Conservation (phyloP, 2,113 vertebrate species). For the Pica pica region DNA sequence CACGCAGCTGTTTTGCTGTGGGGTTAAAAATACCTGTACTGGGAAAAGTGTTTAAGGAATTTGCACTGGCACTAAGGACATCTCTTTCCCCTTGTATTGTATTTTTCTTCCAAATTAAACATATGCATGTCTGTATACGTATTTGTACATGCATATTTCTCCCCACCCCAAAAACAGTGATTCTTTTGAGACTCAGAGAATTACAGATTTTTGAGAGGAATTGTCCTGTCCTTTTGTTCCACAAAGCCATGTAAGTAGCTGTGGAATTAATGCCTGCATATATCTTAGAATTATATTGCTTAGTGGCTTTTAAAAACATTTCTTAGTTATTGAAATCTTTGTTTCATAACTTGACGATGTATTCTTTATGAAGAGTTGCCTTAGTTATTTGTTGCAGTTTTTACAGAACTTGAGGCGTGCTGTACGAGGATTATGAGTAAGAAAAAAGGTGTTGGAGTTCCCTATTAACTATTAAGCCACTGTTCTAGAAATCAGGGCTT, state of each 20-base stretch:
- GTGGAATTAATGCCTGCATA: not conserved
- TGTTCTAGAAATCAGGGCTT: not conserved
- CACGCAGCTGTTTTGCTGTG: not conserved
- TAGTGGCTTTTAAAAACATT: not conserved
- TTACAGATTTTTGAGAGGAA: not conserved
- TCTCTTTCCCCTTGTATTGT: not conserved
- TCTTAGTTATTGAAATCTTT: not conserved
- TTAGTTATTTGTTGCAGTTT: not conserved
- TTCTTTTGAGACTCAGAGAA: not conserved
- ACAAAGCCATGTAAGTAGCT: not conserved
- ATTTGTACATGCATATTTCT: not conserved
- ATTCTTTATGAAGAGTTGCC: not conserved
- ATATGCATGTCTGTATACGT: rapidly evolving
- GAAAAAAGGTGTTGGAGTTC: not conserved
- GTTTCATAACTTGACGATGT: not conserved
- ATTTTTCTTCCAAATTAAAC: not conserved
- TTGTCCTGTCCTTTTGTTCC: not conserved
- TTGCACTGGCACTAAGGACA: not conserved
- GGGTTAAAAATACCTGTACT: not conserved
- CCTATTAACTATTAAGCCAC: not conserved
- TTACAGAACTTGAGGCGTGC: not conserved
- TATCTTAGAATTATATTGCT: not conserved
- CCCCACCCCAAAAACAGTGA: not conserved
- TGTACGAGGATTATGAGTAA: not conserved
- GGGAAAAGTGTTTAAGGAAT: not conserved